Percentiles rank a stretch among this genome's conserved stretches.
Conservation (phyloP, 2,797 vertebrate genomes). For the Clarias fuscus region DNA sequence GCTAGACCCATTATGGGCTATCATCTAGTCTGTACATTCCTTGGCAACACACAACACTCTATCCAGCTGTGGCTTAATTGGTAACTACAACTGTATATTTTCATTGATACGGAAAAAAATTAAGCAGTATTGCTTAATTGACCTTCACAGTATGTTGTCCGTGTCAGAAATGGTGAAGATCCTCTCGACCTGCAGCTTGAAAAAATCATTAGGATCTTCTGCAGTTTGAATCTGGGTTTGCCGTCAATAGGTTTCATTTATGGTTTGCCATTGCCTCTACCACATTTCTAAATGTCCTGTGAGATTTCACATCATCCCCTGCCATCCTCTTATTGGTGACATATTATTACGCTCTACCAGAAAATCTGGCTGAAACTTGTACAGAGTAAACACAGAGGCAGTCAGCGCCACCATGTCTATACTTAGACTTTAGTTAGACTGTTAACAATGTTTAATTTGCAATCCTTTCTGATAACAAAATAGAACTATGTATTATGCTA, state of each 20-base stretch:
- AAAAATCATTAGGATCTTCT: neutral
- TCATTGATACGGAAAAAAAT: too few species aligned
- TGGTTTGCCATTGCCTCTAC: neutral
- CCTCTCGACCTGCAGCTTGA: neutral
- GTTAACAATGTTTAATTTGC: conserved; percentile 2
- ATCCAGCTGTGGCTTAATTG: too few species aligned
- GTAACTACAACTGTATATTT: too few species aligned
- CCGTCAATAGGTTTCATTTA: neutral
- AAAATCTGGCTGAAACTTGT: neutral
- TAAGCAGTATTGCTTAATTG: neutral
- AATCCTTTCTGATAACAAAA: conserved; percentile 8
- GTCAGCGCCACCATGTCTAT: conserved; percentile 60
- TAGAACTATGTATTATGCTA: conserved; percentile 26
- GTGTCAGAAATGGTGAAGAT: neutral
- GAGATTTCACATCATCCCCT: neutral
- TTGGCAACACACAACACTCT: too few species aligned
- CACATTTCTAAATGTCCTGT: too few species aligned
- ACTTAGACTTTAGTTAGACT: conserved; percentile 57
- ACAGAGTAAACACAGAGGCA: conserved; percentile 33
- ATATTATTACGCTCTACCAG: neutral
- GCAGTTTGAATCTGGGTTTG: too few species aligned
- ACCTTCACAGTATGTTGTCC: too few species aligned
- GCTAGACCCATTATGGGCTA: too few species aligned
- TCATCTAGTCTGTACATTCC: too few species aligned
- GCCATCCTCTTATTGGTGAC: neutral